Conservation (phyloP, 2,797 vertebrate genomes). For the Lindbergichthys nudifrons region DNA sequence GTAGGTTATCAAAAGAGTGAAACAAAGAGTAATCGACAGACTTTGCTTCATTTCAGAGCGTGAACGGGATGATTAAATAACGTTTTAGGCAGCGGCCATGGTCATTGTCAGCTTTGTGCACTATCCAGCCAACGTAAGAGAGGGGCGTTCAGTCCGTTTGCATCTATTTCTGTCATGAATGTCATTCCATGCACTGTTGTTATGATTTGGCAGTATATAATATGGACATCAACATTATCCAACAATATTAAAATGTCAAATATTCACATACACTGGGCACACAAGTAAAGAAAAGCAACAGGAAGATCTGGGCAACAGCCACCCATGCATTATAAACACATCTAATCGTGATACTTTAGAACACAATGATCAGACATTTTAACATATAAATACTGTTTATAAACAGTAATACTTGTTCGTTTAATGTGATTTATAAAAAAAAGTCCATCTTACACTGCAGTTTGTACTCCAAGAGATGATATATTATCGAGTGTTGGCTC, state of each 20-base stretch:
- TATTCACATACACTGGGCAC: constrained; percentile 71
- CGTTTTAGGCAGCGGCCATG: not conserved
- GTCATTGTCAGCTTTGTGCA: constrained; percentile 44
- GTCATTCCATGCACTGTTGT: constrained; percentile 52
- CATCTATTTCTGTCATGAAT: constrained; percentile 32
- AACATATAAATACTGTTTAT: constrained; percentile 64
- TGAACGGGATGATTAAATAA: not conserved
- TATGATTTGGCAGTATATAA: constrained; percentile 63
- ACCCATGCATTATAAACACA: constrained; percentile 73
- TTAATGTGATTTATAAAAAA: constrained; percentile 55
- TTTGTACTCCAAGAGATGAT: constrained; percentile 39
- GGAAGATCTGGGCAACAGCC: constrained; percentile 63
- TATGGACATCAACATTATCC: constrained; percentile 51
- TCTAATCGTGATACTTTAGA: constrained; percentile 61
- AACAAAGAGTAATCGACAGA: not conserved
- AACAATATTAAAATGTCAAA: constrained; percentile 68
- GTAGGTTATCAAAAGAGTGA: not conserved
- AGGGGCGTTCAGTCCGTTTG: constrained; percentile 12
- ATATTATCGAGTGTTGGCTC: constrained; percentile 37
- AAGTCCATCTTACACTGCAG: constrained; percentile 39
- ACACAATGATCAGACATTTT: constrained; percentile 66
- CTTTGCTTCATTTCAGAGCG: constrained; percentile 6
- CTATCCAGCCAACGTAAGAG: constrained; percentile 38
- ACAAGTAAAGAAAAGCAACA: constrained; percentile 64
- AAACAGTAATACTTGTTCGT: constrained; percentile 46